A percentile compares a stretch with the other conserved stretches of the same genome.
These are phyloP conservation scores for Cryptotermes secundus DNA, from an alignment of 1,140 invertebrate genomes.

Conservation along the genomic window DNA sequence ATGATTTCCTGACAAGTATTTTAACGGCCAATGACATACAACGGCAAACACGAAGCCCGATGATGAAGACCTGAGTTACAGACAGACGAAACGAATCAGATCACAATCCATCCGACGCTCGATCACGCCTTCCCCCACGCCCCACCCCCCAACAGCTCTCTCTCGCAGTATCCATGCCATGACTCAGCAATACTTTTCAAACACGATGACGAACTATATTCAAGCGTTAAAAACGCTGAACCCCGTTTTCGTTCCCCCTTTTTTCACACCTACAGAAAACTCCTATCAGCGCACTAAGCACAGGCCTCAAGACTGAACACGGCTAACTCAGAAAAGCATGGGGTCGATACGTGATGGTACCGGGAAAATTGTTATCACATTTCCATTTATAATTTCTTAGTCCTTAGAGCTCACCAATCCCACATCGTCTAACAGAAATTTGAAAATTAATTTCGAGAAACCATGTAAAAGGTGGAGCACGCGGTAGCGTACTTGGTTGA, in stretches of 20 bases:
- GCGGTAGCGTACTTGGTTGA: no score
- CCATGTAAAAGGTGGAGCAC: no score
- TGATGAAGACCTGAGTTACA: background rate
- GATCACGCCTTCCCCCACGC: no score
- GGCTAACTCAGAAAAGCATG: background rate
- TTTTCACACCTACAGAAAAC: background rate
- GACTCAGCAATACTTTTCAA: background rate
- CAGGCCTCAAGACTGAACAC: background rate
- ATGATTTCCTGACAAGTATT: background rate
- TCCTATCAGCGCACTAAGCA: background rate
- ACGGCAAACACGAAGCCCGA: background rate
- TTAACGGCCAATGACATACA: background rate
- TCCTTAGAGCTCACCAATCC: no score
- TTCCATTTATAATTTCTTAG: no score
- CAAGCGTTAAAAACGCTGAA: background rate
- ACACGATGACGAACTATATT: background rate
- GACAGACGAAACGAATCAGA: conserved; percentile 9
- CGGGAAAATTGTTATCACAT: no score
- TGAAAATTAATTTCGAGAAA: no score
- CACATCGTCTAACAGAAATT: no score
- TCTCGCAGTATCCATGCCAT: background rate
- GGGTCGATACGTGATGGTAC: background rate
- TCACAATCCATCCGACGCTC: background rate
- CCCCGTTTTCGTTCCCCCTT: background rate
- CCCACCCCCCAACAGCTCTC: no score